Conservation (phyloP, 2,888 invertebrate species). For the Barypeithes pellucidus region DNA sequence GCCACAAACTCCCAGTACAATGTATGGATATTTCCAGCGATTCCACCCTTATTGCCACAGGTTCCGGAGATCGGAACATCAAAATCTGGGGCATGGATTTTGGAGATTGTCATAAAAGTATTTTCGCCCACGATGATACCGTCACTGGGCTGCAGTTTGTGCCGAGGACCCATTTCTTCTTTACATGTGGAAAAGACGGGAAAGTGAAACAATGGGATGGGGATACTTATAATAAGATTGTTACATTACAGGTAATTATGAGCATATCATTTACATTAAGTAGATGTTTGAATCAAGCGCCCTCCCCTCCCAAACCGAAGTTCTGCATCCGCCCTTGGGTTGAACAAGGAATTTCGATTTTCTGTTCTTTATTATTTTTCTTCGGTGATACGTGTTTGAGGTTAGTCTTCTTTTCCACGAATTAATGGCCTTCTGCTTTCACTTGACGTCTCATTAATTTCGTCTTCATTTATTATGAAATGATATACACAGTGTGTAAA, state of each 20-base stretch:
- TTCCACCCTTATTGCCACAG: constrained; percentile 90
- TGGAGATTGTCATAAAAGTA: constrained; percentile 96
- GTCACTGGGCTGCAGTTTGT: constrained; percentile 92
- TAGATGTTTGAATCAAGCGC: too few relatives aligned
- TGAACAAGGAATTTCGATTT: too few relatives aligned
- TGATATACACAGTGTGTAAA: too few relatives aligned
- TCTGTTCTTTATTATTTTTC: too few relatives aligned
- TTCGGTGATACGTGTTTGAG: too few relatives aligned
- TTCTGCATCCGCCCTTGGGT: too few relatives aligned
- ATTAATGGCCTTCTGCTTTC: too few relatives aligned
- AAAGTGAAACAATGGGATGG: constrained; percentile 98
- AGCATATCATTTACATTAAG: too few relatives aligned
- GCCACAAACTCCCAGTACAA: constrained; percentile 95
- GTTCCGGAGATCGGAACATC: constrained; percentile 95
- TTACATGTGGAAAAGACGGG: constrained; percentile 94
- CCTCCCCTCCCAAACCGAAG: too few relatives aligned
- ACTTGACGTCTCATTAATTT: too few relatives aligned
- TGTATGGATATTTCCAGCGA: constrained; percentile 95
- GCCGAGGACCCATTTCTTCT: constrained; percentile 93
- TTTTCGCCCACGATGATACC: constrained; percentile 97
- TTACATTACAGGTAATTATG: constrained; percentile 82
- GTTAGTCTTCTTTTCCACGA: too few relatives aligned
- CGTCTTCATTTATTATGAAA: too few relatives aligned
- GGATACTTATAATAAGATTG: constrained; percentile 91
- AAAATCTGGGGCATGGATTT: constrained; percentile 99